phyloP scores from a whole-genome alignment of 2,888 invertebrate species.

The Latrodectus hesperus region DNA sequence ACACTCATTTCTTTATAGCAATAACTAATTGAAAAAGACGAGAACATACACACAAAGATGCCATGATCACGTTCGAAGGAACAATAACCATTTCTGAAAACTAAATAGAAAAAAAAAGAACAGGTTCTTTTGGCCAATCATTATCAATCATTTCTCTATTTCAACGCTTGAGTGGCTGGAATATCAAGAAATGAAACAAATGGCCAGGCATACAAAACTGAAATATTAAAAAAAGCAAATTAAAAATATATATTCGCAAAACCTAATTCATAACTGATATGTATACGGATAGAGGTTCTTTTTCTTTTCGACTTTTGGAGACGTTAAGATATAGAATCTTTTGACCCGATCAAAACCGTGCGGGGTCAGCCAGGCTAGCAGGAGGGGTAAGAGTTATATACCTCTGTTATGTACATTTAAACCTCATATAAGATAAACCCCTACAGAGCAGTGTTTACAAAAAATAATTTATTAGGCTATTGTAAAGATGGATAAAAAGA shows the following conservation, averaged over 20 bases:
- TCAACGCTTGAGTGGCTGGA: constrained; percentile 59
- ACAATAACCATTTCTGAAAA: constrained; percentile 58
- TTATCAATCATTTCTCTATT: constrained; percentile 68
- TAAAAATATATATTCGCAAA: constrained; percentile 15
- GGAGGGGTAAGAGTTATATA: neutral
- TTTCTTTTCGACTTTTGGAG: neutral
- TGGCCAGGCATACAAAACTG: constrained; percentile 38
- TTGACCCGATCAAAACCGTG: constrained; percentile 63
- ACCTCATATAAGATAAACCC: constrained; percentile 26
- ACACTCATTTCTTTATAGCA: neutral
- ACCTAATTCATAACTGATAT: constrained; percentile 14
- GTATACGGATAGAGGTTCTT: constrained; percentile 15
- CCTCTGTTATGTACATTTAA: constrained; percentile 56
- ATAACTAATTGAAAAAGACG: neutral
- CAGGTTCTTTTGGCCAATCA: constrained; percentile 57
- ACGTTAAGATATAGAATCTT: constrained; percentile 50
- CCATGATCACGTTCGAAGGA: constrained; percentile 41
- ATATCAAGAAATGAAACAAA: constrained; percentile 68
- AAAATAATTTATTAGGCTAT: constrained; percentile 63
- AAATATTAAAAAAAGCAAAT: constrained; percentile 38
- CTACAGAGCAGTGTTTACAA: constrained; percentile 51
- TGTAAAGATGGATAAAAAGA: constrained; percentile 7
- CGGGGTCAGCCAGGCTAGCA: constrained; percentile 56
- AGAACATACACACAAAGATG: neutral
- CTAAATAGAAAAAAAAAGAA: constrained; percentile 46